Conservation (phyloP, 2,113 vertebrate species). For the Rutilus rutilus region DNA sequence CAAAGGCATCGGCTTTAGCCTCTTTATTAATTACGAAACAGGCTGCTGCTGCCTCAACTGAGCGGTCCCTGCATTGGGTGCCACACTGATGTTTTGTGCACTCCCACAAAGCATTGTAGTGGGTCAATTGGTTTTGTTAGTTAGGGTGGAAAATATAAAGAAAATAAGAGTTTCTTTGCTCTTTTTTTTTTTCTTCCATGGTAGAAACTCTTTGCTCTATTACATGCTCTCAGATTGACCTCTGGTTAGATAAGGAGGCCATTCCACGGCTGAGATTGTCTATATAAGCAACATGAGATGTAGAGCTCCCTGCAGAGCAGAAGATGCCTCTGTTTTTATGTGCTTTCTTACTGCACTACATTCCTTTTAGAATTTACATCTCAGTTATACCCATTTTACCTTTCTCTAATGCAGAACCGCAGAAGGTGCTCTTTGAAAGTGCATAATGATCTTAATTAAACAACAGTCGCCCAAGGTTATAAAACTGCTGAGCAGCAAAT, state of each 20-base stretch:
- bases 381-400: neutral
- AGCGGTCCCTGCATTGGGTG: conserved; percentile 23
- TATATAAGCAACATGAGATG: conserved; percentile 14
- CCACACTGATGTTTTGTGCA: conserved; percentile 44
- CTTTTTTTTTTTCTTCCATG: neutral
- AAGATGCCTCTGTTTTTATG: conserved; percentile 8
- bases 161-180: conserved; percentile 10
- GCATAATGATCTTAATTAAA: conserved; percentile 48
- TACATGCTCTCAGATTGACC: conserved; percentile 1
- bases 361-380: conserved; percentile 29
- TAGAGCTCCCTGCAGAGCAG: neutral
- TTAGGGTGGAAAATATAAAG: conserved; percentile 30
- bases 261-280: conserved; percentile 9
- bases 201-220: neutral
- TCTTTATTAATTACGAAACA: conserved; percentile 74
- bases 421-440: conserved; percentile 27
- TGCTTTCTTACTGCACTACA: neutral
- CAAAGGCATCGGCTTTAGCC: conserved; percentile 58
- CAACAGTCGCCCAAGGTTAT: conserved; percentile 42
- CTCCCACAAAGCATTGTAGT: conserved; percentile 33
- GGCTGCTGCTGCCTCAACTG: conserved; percentile 42
- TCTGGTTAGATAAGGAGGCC: conserved; percentile 29
- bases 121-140: conserved; percentile 37
- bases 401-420: conserved; percentile 36
- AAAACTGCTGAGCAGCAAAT: conserved; percentile 51